Evolutionary conservation across 2,888 invertebrate species (phyloP).

Genomic region (Subacronicta megacephala): DNA sequence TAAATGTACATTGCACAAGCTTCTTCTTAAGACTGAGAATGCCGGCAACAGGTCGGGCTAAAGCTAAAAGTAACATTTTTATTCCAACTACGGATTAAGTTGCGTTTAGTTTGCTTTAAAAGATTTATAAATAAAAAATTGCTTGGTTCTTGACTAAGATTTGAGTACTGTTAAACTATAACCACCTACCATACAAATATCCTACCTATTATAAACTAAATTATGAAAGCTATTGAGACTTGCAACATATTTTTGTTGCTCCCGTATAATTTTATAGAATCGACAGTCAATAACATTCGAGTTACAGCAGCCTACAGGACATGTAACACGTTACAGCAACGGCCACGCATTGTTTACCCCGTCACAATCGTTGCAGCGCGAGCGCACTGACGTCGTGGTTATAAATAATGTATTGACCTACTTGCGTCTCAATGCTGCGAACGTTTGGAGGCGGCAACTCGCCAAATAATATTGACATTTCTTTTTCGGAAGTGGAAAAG

Average conservation of each 20-base stretch:
- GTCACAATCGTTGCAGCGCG: slow-evolving; percentile 58
- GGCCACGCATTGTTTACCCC: slow-evolving; percentile 47
- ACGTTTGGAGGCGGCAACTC: slow-evolving; percentile 38
- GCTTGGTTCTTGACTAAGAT: too few species aligned
- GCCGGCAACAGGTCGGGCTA: neutral
- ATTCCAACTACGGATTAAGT: slow-evolving; percentile 7
- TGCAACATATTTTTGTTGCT: too few species aligned
- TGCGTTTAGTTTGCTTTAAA: slow-evolving; percentile 12
- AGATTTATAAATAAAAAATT: too few species aligned
- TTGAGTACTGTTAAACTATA: too few species aligned
- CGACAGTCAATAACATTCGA: neutral
- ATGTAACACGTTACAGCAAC: slow-evolving; percentile 30
- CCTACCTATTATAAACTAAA: neutral
- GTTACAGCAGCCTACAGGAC: slow-evolving; percentile 7
- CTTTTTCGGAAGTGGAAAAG: slow-evolving; percentile 21
- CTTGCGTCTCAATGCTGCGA: slow-evolving; percentile 57
- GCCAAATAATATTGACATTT: slow-evolving; percentile 48
- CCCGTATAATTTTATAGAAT: neutral
- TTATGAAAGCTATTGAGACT: neutral
- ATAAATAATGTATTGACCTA: slow-evolving; percentile 86
- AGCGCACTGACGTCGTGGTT: slow-evolving; percentile 70
- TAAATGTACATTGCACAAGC: too few species aligned
- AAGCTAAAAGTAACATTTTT: neutral
- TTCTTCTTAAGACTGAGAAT: too few species aligned
- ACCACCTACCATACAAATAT: neutral